A percentile compares a stretch with the other conserved stretches of the same genome.
These are phyloP conservation scores for Xiphophorus birchmanni DNA, from an alignment of 2,797 vertebrate genomes.

Conservation along the genomic window DNA sequence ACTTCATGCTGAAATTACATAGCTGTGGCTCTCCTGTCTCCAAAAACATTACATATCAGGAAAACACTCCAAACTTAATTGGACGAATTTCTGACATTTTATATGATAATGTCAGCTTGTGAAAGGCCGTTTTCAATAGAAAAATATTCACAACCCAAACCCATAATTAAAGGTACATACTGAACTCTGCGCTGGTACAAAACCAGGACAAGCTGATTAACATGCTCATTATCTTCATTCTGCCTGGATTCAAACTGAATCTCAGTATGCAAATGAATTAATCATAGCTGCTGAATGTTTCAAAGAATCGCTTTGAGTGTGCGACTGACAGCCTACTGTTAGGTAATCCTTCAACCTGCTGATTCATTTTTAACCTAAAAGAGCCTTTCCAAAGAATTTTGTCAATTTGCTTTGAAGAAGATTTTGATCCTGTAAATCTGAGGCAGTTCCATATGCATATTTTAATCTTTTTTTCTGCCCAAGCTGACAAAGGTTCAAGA, in stretches of 20 bases:
- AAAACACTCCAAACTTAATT: slow-evolving; percentile 3
- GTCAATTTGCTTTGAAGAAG: neutral
- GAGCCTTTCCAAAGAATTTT: slow-evolving; percentile 4
- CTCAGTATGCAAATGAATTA: slow-evolving; percentile 18
- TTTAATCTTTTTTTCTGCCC: neutral
- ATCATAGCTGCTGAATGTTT: neutral
- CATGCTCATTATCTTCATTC: slow-evolving; percentile 22
- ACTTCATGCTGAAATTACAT: neutral
- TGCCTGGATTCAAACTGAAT: slow-evolving; percentile 9
- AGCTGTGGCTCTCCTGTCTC: neutral
- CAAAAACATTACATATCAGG: neutral
- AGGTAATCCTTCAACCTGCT: slow-evolving; percentile 1
- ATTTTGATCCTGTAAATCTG: neutral
- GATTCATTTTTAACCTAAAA: neutral
- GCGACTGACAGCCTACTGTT: neutral
- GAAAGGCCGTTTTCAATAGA: neutral
- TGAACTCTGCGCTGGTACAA: slow-evolving; percentile 14
- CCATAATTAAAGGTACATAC: slow-evolving; percentile 5
- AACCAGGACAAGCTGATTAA: slow-evolving; percentile 16
- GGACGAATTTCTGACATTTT: neutral
- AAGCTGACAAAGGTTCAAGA: neutral
- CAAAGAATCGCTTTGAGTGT: neutral
- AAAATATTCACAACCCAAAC: neutral
- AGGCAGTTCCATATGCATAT: neutral
- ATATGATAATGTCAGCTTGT: neutral